Base-by-base conservation (phyloP, 2,113 vertebrate species). In the Amblyornis subalaris region DNA sequence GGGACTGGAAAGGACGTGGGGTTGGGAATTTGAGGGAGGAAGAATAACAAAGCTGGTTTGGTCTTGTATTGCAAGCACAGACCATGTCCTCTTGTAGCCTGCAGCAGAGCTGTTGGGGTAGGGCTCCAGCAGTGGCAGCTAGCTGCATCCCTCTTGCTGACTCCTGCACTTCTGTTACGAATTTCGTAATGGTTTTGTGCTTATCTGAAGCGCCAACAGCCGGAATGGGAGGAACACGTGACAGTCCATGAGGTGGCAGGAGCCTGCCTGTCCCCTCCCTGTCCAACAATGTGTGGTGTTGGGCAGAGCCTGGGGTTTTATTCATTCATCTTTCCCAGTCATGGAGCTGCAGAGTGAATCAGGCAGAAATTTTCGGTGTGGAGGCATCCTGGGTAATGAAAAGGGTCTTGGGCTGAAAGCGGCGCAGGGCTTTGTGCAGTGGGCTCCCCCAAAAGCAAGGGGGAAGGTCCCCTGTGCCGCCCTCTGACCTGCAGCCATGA, bases 101-200 rank as follows among this genome's bases (percentile, higher is more conserved):
- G 17, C 40, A 40, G 77, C 72, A 61, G 70, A 61, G 44, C 8
- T 69, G 33, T 12, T 14, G 17, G 65, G 14, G 18, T 44, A 64
- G 45, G 58, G 50, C 65, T 36, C 50, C 0, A 0, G 38, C 67
- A 50, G 58, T 7, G 26, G 55, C 67, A 58, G 85, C 67, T 2
- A 14, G 45, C 60, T 92, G 54, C 45, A 36, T 55, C 90, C 64
- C 90, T 73, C 21, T 20, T 94, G 94, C 96, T 93, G 94, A 95
- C 67, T 91, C 35, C 60, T 60, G 85, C 45, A 4, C 60, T 93
- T 95, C n/a, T 87, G 85, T 89, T 90, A 40, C 5, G 45, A 91
- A 73, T 96, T 95, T 94, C 2, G 1, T 85, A 77, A 76, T 42
- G 42, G 31, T 85, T 92, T 78, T 18, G 88, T 88, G 79, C 75